These are phyloP conservation scores for Drosophila neoperkinsi DNA, from an alignment of 2,888 invertebrate genomes.

Conservation along the genomic window DNA sequence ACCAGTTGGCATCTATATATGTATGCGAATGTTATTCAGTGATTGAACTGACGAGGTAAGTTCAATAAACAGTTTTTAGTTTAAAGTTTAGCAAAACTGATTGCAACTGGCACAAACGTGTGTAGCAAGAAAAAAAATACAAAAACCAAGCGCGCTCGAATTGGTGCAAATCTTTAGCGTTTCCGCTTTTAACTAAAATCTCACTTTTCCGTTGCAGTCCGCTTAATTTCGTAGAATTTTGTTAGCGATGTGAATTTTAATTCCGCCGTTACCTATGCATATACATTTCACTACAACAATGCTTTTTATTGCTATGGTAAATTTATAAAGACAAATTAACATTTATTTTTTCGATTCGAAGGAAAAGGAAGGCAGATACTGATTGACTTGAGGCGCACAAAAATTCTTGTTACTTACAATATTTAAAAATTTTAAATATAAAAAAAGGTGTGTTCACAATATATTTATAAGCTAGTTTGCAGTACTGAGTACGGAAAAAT, in stretches of 20 bases:
- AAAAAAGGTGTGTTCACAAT: not conserved
- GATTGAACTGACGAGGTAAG: conserved; percentile 64
- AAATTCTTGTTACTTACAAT: not conserved
- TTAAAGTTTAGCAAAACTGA: not conserved
- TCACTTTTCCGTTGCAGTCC: not conserved
- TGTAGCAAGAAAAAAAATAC: not conserved
- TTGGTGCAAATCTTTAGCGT: not conserved
- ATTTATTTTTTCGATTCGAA: too few relatives aligned
- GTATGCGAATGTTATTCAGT: conserved; percentile 52
- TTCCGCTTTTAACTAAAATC: not conserved
- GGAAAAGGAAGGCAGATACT: not conserved
- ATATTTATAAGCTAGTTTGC: not conserved
- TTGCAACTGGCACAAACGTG: not conserved
- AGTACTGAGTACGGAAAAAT: too few relatives aligned
- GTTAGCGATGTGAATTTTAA: not conserved
- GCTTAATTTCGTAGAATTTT: not conserved
- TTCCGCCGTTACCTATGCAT: not conserved
- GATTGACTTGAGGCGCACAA: not conserved
- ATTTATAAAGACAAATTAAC: not conserved
- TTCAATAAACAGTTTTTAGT: conserved; percentile 1
- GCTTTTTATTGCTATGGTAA: not conserved
- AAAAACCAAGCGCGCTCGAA: not conserved
- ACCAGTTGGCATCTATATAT: conserved; percentile 45
- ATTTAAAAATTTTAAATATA: too few relatives aligned
- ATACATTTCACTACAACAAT: not conserved